Base-by-base conservation (phyloP, 2,113 vertebrate genomes). In the Leptobrachium ailaonicum region DNA sequence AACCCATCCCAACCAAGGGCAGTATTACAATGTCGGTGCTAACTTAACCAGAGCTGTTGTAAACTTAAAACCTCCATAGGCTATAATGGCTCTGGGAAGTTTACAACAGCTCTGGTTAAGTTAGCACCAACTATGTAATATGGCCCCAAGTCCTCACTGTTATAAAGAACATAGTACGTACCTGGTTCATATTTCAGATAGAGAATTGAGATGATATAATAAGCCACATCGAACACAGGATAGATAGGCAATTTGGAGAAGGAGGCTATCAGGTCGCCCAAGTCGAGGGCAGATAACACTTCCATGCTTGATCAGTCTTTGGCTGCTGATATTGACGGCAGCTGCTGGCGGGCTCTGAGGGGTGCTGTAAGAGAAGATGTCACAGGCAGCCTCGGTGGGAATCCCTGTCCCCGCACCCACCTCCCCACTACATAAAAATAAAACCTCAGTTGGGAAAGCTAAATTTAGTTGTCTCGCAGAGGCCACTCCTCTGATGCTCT, bases 181-280 rank as follows among this genome's bases (percentile, higher is more conserved):
- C 97, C 97, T 88, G 96, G 95, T 88, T 99, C 96, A 86, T 97
- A 98, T 87, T 96, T 98, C 90, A 99, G 95, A 93, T 98, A 99
- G 86, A 99, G 94, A 84, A 99, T 90, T 84, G 97, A 98, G 83
- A 98, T 93, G 85, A 98, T 95, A 92, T 97, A 99, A 83, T 98
- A 98, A 20, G 96, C 96, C 41, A 98, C 85, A 87, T 99, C 97
- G 88, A 99, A 99, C 0, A 97, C 90, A 0, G 97, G 97, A 90
- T 98, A 99, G 86, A 98, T 93, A 67, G 95, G 95, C 85, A 98
- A 90, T 86, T 95, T 92, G 47, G 97, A 95, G 90, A 98, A 98
- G 84, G 92, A 92, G 41, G 93, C 93, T 80, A 95, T 90, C 72
- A 95, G 86, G 78, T 98, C 97, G 80, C 92, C 94, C 87, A 97